Base-by-base conservation (phyloP, 2,888 invertebrate genomes). In the Electrophaes corylata region DNA sequence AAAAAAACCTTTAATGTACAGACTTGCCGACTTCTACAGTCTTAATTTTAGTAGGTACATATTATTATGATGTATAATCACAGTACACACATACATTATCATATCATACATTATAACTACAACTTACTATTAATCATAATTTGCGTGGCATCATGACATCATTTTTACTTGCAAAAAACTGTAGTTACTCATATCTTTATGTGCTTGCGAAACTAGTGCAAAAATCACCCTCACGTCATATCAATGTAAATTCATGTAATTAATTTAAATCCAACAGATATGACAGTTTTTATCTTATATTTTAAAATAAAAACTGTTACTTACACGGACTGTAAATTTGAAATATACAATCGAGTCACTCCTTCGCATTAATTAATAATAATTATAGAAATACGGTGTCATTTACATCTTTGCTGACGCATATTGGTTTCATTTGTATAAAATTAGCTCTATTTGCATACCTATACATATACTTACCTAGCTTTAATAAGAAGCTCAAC, bases 351-450 rank as follows among this genome's bases (percentile, higher is more conserved):
- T 10, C 16, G 37, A 16, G 6, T 37, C 16, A 37, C 16, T 8
- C 26, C 26, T 29, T 10, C 37, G 35, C 12, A 37, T 16, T 37
- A 37, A n/a, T n/a, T n/a, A n/a, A n/a, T n/a, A n/a, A n/a, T n/a
- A n/a, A n/a, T n/a, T 37, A 4, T 10, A 16, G 10, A 37, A 37
- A 3, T n/a, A 46, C 18, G n/a, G n/a, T 33, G 39, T 48, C 11
- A 48, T 35, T 47, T 47, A 43, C 43, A 23, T 49, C 29, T 37
- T 37, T 18, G n/a, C 8, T 56, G 49, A 57, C 51, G 51, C 46
- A 47, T 41, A 35, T 45, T 26, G 31, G 11, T 55, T 35, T 26
- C 26, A 48, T 55, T 55, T 29, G 48, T 48, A 48, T 55, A 44
- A n/a, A 55, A 55, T 46, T 45, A 44, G 16, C 8, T 14, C 12